These are phyloP conservation scores for Ceyx melanurus DNA, from an alignment of 2,113 vertebrate genomes.

Conservation along the genomic window DNA sequence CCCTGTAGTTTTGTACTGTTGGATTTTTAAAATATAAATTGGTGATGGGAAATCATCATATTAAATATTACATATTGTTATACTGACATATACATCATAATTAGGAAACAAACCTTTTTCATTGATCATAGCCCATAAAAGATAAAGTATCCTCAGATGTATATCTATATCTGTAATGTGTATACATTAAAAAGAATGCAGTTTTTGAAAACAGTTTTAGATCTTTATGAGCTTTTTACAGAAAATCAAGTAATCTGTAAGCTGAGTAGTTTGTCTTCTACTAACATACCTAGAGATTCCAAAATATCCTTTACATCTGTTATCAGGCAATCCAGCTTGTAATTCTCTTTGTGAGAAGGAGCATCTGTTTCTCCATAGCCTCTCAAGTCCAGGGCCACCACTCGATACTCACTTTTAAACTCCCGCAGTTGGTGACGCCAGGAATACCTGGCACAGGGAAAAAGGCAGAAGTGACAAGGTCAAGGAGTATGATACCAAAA, in stretches of 20 bases:
- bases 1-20: neutral
- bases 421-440: constrained; percentile 97
- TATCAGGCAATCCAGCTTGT: constrained; percentile 89
- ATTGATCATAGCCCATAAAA: neutral
- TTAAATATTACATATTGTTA: neutral
- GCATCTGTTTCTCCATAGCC: constrained; percentile 96
- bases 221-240: neutral
- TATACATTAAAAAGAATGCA: neutral
- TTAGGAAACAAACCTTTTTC: neutral
- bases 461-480: constrained; percentile 22
- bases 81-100: neutral
- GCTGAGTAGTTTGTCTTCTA: neutral
- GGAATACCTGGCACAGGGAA: constrained; percentile 85
- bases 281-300: constrained; percentile 90
- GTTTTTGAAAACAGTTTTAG: neutral
- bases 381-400: constrained; percentile 94
- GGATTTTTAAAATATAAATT: neutral
- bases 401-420: constrained; percentile 97
- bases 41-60: neutral
- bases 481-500: neutral
- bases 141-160: neutral
- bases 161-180: neutral
- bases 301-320: constrained; percentile 95
- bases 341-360: constrained; percentile 84
- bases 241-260: neutral